Conservation (phyloP, 2,797 vertebrate genomes). For the Gila robusta region DNA sequence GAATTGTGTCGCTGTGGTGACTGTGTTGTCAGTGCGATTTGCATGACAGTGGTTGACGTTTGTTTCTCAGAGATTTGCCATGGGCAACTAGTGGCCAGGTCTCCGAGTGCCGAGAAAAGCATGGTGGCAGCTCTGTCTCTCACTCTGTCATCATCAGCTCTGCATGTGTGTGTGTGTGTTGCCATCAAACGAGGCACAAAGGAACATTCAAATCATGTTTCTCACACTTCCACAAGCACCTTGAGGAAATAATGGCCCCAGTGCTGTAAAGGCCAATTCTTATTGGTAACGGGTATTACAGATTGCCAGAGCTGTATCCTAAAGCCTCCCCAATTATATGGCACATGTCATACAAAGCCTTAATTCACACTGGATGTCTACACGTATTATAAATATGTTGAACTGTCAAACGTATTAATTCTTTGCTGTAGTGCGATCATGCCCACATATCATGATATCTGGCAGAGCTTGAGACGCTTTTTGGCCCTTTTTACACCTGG, state of each 20-base stretch:
- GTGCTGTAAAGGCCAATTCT: slow-evolving; percentile 30
- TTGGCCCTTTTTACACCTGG: background rate
- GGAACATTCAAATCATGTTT: slow-evolving; percentile 53
- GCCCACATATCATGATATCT: slow-evolving; percentile 16
- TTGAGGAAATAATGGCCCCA: slow-evolving; percentile 30
- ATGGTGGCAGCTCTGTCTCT: slow-evolving; percentile 63
- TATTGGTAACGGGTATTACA: slow-evolving; percentile 34
- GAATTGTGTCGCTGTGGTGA: slow-evolving; percentile 63
- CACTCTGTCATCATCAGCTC: slow-evolving; percentile 48
- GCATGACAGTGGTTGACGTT: slow-evolving; percentile 62
- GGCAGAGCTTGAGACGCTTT: slow-evolving; percentile 25
- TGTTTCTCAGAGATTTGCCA: slow-evolving; percentile 62
- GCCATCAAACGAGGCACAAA: slow-evolving; percentile 40
- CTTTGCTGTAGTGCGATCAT: background rate
- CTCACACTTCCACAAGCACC: slow-evolving; percentile 42
- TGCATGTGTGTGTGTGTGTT: slow-evolving; percentile 17
- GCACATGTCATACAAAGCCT: slow-evolving; percentile 39
- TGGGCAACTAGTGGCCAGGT: slow-evolving; percentile 59
- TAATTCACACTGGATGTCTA: slow-evolving; percentile 2
- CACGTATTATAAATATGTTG: slow-evolving; percentile 32
- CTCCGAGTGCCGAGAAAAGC: slow-evolving; percentile 58
- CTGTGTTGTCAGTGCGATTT: slow-evolving; percentile 60
- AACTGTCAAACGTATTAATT: slow-evolving; percentile 20
- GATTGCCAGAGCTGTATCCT: slow-evolving; percentile 19
- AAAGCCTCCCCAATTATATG: slow-evolving; percentile 35